These are phyloP conservation scores for Drosophila lacicola DNA, from an alignment of 2,888 invertebrate species.

Conservation along the genomic window DNA sequence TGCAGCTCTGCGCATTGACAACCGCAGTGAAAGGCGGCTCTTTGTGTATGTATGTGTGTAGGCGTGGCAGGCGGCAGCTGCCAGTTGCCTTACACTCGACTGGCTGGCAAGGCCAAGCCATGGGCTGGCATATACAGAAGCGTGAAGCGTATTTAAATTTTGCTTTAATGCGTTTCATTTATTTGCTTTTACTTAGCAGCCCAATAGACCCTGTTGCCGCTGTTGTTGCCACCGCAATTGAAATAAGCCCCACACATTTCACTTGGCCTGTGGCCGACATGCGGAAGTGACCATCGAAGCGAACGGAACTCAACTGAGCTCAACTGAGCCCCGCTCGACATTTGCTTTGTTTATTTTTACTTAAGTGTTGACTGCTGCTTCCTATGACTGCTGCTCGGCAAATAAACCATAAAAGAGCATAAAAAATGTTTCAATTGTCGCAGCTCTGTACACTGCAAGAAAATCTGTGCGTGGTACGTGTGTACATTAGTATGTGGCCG, in stretches of 20 bases:
- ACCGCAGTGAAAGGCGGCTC: constrained; percentile 54
- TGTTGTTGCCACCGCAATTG: constrained; percentile 17
- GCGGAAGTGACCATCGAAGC: constrained; percentile 57
- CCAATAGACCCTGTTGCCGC: constrained; percentile 20
- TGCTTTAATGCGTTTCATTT: constrained; percentile 48
- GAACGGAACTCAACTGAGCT: constrained; percentile 14
- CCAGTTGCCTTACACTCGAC: constrained; percentile 49
- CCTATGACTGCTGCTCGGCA: constrained; percentile 36
- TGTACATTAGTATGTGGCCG: constrained; percentile 31
- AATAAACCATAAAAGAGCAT: constrained; percentile 78
- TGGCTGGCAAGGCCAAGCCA: constrained; percentile 49
- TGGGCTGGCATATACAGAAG: constrained; percentile 10
- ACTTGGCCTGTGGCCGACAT: constrained; percentile 33
- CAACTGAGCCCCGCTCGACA: constrained; percentile 6
- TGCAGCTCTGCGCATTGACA: constrained; percentile 67
- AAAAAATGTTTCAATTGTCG: constrained; percentile 77
- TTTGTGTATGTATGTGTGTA: neutral
- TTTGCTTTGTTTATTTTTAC: constrained; percentile 70
- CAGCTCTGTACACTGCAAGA: constrained; percentile 58
- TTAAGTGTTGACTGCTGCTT: constrained; percentile 63
- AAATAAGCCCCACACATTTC: constrained; percentile 43
- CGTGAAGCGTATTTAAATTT: constrained; percentile 66
- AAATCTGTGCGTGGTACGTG: constrained; percentile 40
- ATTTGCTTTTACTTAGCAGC: constrained; percentile 49
- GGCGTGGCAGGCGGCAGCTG: constrained; percentile 48